These are phyloP conservation scores for Plagodis dolabraria DNA, from an alignment of 2,888 invertebrate genomes.

Conservation along the genomic window DNA sequence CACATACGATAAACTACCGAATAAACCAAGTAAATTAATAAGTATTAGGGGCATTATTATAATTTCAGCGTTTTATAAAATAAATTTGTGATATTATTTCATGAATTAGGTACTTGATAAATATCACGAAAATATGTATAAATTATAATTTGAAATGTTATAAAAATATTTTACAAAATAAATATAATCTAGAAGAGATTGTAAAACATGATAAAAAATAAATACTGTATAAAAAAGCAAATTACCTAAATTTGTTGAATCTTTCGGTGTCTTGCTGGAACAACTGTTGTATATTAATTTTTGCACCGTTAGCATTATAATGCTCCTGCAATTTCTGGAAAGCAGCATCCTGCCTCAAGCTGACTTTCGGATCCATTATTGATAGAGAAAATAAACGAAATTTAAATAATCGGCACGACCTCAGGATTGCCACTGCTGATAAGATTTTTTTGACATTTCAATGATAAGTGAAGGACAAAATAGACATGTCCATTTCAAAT, in stretches of 20 bases:
- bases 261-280: constrained; percentile 92
- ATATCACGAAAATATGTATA: too few relatives aligned
- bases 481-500: neutral
- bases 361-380: constrained; percentile 77
- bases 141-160: too few relatives aligned
- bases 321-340: constrained; percentile 91
- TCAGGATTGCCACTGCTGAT: constrained; percentile 61
- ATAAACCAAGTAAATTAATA: too few relatives aligned
- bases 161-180: too few relatives aligned
- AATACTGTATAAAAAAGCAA: constrained; percentile 24
- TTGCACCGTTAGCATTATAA: constrained; percentile 88
- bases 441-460: constrained; percentile 80
- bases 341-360: constrained; percentile 84
- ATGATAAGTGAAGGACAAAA: constrained; percentile 78
- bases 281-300: constrained; percentile 92
- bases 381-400: constrained; percentile 48
- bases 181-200: neutral
- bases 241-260: constrained; percentile 95
- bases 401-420: constrained; percentile 46
- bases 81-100: constrained; percentile 34
- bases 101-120: neutral
- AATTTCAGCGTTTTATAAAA: too few relatives aligned
- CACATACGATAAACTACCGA: too few relatives aligned
- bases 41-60: too few relatives aligned
- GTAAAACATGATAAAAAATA: constrained; percentile 15